Evolutionary conservation across 2,888 invertebrate species (phyloP), one percentile per base, ranked within the genome.

Genomic region (Fragum whitleyi): DNA sequence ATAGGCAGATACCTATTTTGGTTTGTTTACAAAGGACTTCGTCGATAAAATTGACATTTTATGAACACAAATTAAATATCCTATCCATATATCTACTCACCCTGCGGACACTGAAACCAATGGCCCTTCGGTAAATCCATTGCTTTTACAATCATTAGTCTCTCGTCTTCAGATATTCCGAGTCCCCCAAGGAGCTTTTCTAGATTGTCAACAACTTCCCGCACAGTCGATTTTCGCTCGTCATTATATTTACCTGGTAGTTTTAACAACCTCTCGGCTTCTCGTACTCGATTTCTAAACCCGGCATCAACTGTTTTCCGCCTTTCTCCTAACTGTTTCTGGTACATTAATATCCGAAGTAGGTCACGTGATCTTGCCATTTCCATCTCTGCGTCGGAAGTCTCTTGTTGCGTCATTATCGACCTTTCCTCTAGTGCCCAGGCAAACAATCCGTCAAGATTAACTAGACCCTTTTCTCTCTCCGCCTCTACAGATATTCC

Each of bases 51-150:
- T n/a, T n/a, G n/a, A n/a, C n/a, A n/a, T n/a, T n/a, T n/a, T n/a
- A n/a, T n/a, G n/a, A n/a, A n/a, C n/a, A n/a, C n/a, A n/a, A n/a
- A n/a, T n/a, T n/a, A n/a, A n/a, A n/a, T n/a, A n/a, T n/a, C n/a
- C n/a, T n/a, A n/a, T n/a, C n/a, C n/a, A n/a, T n/a, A n/a, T n/a
- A n/a, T n/a, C n/a, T n/a, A 36, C 32, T 81, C 82, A 93, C 93
- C 96, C 87, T 96, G 96, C 0, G 95, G 95, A 93, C 96, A 97
- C 91, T 96, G 96, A 92, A 94, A 96, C 96, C 96, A 97, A 88
- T 95, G 96, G 0, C 96, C 96, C 65, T 94, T 94, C 59, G 90
- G 93, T 36, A 96, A 88, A 0, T 89, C 89, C 84, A 96, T 94
- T 0, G 96, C 96, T 87, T 92, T 88, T 0, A 96, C 94, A 67